These are phyloP conservation scores for Cremastobaeus sp. DNA, from an alignment of 2,888 invertebrate species.

Conservation along the genomic window DNA sequence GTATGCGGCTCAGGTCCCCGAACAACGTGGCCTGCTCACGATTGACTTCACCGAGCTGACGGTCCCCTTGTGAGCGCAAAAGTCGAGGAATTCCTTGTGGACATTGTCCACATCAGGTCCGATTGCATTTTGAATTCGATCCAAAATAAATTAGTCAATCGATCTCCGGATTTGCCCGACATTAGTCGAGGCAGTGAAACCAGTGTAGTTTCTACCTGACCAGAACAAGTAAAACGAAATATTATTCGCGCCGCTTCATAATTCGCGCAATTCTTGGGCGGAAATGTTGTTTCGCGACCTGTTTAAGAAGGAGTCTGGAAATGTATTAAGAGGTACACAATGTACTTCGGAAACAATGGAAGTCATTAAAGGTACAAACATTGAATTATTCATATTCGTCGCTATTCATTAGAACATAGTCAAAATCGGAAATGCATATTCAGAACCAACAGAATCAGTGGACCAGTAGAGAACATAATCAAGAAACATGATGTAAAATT, in stretches of 20 bases:
- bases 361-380: constrained; percentile 17
- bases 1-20: constrained; percentile 40
- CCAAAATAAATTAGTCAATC: constrained; percentile 15
- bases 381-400: constrained; percentile 32
- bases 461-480: constrained; percentile 31
- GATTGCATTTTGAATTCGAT: constrained; percentile 11
- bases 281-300: no score
- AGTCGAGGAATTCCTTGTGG: constrained; percentile 16
- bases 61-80: constrained; percentile 14
- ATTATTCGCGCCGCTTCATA: no score
- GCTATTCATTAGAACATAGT: constrained; percentile 29
- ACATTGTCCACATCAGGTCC: constrained; percentile 3
- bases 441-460: constrained; percentile 26
- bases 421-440: constrained; percentile 42
- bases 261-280: no score
- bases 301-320: not conserved
- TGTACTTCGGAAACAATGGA: not conserved
- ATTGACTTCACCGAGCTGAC: constrained; percentile 27
- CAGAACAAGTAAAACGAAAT: no score
- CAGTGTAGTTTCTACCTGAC: no score
- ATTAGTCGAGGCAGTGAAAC: no score
- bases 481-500: constrained; percentile 13
- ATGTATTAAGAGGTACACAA: not conserved
- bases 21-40: constrained; percentile 34
- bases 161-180: no score